Base-by-base conservation (phyloP, 2,797 vertebrate species). In the Sylvia borin region DNA sequence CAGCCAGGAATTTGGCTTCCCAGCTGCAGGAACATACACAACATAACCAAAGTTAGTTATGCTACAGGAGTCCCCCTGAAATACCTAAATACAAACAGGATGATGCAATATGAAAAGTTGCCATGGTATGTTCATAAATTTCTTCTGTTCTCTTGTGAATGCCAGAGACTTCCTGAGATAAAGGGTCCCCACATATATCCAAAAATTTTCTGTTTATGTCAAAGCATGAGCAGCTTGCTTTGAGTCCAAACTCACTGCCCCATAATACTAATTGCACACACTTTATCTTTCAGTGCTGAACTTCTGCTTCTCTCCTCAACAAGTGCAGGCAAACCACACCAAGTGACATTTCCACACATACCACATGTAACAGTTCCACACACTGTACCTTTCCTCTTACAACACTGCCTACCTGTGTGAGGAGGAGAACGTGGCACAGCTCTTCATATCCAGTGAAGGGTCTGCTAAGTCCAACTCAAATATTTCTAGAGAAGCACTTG, bases 391-490 rank as follows among this genome's bases (percentile, higher is more conserved):
- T 22, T 57, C 40, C 40, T 29, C 26, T 95, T 42, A 66, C 53
- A 62, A 66, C 8, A 21, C 10, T 31, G 55, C 88, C 57, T 92
- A 99, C 99, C 99, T 99, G 97, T 99, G 99, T 87, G 98, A 93
- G 43, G 99, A 99, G 21, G 98, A 98, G 90, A 98, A 98, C 19
- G 98, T 98, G 80, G 99, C 99, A 12, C 99, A 98, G 25, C 98
- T 98, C 96, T 99, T 99, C 99, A 99, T 99, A 90, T 99, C 98
- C 97, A 99, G 97, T 1, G 98, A 98, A 2, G 98, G 98, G 22
- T 99, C 99, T 1, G 98, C 97, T 95, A 99, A 97, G 85, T 99
- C 99, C 96, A 99, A 95, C 96, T 99, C 98, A 68, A 99, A 99
- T 95, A 99, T 99, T 98, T 99, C 99, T 89, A 99, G 91, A 24